These are phyloP conservation scores for Rhombomys opimus DNA, from an alignment of 2,113 vertebrate genomes.

Conservation along the genomic window DNA sequence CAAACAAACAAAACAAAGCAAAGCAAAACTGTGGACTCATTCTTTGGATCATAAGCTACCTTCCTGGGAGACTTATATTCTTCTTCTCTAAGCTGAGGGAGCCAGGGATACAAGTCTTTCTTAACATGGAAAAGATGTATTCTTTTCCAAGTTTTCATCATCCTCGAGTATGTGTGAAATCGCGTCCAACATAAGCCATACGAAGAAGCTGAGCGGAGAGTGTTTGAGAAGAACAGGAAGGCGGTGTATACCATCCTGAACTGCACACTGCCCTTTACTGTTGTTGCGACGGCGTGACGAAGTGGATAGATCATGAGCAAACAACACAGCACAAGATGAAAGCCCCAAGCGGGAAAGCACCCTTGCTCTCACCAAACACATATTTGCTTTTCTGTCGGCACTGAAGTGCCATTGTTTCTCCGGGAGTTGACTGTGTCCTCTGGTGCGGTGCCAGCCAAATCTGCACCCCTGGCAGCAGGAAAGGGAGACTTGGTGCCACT, in stretches of 20 bases:
- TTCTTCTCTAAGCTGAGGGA: background rate
- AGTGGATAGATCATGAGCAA: conserved; percentile 64
- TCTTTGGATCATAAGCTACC: background rate
- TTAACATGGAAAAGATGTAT: background rate
- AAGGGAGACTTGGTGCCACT: conserved; percentile 41
- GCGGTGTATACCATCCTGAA: background rate
- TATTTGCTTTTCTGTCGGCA: conserved; percentile 77
- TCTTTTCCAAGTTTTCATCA: background rate
- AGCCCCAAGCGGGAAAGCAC: conserved; percentile 46
- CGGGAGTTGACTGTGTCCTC: conserved; percentile 49
- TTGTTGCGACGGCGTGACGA: conserved; percentile 44
- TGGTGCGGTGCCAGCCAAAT: conserved; percentile 51
- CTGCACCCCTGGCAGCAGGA: conserved; percentile 49
- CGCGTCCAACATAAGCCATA: background rate
- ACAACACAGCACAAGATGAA: conserved; percentile 56
- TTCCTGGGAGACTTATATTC: background rate
- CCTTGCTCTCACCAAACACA: conserved; percentile 66
- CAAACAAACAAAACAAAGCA: no score
- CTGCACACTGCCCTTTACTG: conserved; percentile 14
- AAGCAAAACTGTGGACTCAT: background rate
- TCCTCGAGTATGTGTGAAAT: background rate
- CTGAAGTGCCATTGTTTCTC: conserved; percentile 66
- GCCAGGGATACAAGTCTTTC: background rate
- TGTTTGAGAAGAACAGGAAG: conserved; percentile 5
- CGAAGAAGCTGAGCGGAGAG: background rate